Evolutionary conservation across 2,797 vertebrate species (phyloP), one percentile per base, ranked within the genome.

Genomic region (Oophaga sylvatica): DNA sequence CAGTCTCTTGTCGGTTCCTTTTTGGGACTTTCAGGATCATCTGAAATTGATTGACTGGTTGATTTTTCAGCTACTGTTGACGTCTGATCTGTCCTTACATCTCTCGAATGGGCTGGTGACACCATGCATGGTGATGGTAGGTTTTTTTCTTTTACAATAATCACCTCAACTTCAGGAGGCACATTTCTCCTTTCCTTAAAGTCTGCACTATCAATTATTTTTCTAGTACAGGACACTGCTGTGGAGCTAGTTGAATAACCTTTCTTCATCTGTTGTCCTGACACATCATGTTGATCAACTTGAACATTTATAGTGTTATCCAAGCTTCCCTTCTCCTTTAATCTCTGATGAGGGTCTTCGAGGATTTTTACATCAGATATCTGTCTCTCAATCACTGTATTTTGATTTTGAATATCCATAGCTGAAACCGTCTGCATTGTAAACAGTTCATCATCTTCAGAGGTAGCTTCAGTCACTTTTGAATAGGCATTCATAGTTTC

Each of bases 391-490:
- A 90, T 87, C 78, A 48, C 26, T 89, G 93, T 91, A 91, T 96
- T 97, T 91, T 93, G 95, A 81, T 94, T 94, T 7, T 95, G 91
- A 70, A 94, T 94, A 91, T 93, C 95, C 91, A 96, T 96, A 87
- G 91, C 95, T 86, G 94, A 91, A 73, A 97, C 91, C 84, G 95
- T 96, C 20, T 90, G 91, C 91, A 95, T 96, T 15, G 89, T 92
- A 81, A 93, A 93, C 8, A n/a, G 77, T 56, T 71, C 87, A 13
- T 93, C 93, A 1, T 94, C 93, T 20, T 95, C 95, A 89, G 92
- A 92, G 90, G 95, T 96, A 26, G 95, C 95, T 88, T 99, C 98
- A 0, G 96, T 96, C 90, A 98, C 97, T 1, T 95, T 94, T 26
- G 97, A 97, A n/a, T 97, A 98, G 19, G 96, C 89, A 68, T 96